These are phyloP conservation scores for Gambusia yucatana DNA, from an alignment of 2,797 vertebrate genomes.

Conservation along the genomic window DNA sequence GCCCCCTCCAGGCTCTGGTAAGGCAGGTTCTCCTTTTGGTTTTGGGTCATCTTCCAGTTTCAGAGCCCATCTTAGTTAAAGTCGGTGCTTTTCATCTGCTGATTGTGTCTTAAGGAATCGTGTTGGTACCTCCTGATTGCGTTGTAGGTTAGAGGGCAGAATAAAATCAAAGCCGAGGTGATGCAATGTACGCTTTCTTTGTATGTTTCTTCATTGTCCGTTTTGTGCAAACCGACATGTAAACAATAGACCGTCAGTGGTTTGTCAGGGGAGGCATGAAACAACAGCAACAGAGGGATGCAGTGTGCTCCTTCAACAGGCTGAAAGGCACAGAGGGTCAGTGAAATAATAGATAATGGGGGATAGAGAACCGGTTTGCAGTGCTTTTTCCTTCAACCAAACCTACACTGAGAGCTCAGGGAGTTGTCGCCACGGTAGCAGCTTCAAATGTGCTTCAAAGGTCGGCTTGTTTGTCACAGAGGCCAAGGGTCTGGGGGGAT, in stretches of 20 bases:
- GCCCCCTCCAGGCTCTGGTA: slow-evolving; percentile 53
- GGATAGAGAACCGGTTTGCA: slow-evolving; percentile 63
- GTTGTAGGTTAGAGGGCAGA: slow-evolving; percentile 14
- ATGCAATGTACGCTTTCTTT: slow-evolving; percentile 66
- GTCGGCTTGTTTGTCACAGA: slow-evolving; percentile 85
- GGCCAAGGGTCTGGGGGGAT: slow-evolving; percentile 32
- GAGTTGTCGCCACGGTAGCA: slow-evolving; percentile 68
- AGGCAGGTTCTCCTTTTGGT: slow-evolving; percentile 42
- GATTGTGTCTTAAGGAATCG: slow-evolving; percentile 18
- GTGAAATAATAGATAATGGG: slow-evolving; percentile 38
- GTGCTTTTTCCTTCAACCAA: slow-evolving; percentile 70
- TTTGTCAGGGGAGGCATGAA: slow-evolving; percentile 22
- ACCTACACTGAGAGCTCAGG: slow-evolving; percentile 47
- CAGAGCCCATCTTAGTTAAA: slow-evolving; percentile 81
- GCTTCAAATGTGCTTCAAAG: slow-evolving; percentile 72
- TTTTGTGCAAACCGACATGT: slow-evolving; percentile 80
- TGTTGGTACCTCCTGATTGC: slow-evolving; percentile 21
- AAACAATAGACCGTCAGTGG: slow-evolving; percentile 68
- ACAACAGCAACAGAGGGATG: slow-evolving; percentile 39
- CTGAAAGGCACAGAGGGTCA: slow-evolving; percentile 64
- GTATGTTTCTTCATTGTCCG: slow-evolving; percentile 56
- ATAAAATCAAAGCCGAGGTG: slow-evolving; percentile 24
- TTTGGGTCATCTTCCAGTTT: slow-evolving; percentile 73
- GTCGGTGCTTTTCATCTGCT: slow-evolving; percentile 33
- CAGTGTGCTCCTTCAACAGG: slow-evolving; percentile 66